These are phyloP conservation scores for Catostylus mosaicus DNA, from an alignment of 30 jellyfish, hydroid and myxozoan genomes.

Conservation along the genomic window DNA sequence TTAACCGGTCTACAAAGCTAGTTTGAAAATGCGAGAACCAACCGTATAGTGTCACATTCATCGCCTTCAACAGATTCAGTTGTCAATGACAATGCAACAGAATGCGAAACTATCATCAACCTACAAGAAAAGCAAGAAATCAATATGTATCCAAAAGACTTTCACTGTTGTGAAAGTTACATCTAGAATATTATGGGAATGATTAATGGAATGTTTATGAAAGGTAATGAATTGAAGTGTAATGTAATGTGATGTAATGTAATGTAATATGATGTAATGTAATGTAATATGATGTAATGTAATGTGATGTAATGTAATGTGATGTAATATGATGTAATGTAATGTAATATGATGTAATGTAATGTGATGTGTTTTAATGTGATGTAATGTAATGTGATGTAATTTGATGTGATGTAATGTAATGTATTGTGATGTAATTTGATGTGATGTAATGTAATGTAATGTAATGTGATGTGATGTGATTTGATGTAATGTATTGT, in stretches of 20 bases:
- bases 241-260: not conserved
- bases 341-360: not conserved
- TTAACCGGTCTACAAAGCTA: too few species aligned
- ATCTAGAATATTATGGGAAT: too few species aligned
- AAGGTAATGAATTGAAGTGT: not conserved
- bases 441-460: too few species aligned
- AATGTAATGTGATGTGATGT: too few species aligned
- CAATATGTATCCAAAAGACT: not conserved
- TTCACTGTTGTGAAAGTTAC: not conserved
- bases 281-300: not conserved
- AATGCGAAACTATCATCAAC: constrained; percentile 26
- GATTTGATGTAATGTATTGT: too few species aligned
- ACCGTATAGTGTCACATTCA: constrained; percentile 57
- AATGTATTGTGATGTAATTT: not conserved
- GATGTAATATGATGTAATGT: not conserved
- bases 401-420: too few species aligned
- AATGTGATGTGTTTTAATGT: too few species aligned
- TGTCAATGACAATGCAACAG: constrained; percentile 31
- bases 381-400: too few species aligned
- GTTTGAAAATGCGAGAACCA: too few species aligned
- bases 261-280: not conserved
- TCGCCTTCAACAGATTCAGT: constrained; percentile 61
- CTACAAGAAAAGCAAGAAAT: not conserved
- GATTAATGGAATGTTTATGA: not conserved
- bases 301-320: not conserved